A percentile compares a stretch with the other conserved stretches of the same genome.
Evolutionary conservation across 2,113 vertebrate species (phyloP).

Genomic region (Butorides virescens): DNA sequence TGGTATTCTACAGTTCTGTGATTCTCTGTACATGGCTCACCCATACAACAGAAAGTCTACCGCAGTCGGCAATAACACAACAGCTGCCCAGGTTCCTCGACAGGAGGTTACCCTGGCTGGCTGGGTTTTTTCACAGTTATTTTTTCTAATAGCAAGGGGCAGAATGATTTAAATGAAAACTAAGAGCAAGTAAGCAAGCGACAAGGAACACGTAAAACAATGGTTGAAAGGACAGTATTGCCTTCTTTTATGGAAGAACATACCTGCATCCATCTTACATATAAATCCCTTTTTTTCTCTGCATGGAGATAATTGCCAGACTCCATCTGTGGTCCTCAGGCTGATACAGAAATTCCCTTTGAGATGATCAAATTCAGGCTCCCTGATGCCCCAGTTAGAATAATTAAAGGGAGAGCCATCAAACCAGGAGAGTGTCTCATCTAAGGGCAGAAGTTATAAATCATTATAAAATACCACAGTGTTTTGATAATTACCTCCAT

Average conservation of each 20-base stretch:
- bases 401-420: constrained; percentile 83
- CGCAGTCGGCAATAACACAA: accelerated
- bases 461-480: neutral
- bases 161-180: neutral
- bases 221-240: neutral
- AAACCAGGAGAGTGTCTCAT: constrained; percentile 79
- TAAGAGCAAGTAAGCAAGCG: neutral
- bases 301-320: constrained; percentile 83
- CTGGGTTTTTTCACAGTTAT: neutral
- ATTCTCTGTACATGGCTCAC: neutral
- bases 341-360: constrained; percentile 78
- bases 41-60: neutral
- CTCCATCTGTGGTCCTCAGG: constrained; percentile 76
- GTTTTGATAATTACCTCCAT: neutral
- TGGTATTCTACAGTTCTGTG: neutral
- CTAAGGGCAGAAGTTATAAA: constrained; percentile 64
- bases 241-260: neutral
- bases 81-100: neutral
- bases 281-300: constrained; percentile 82
- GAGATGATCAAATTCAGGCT: constrained; percentile 71
- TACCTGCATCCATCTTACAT: constrained; percentile 87
- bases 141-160: neutral
- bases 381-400: constrained; percentile 85
- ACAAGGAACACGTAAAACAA: neutral
- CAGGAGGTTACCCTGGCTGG: neutral